These are phyloP conservation scores for Macrobrachium rosenbergii DNA, from an alignment of 1,140 invertebrate genomes.

Conservation along the genomic window DNA sequence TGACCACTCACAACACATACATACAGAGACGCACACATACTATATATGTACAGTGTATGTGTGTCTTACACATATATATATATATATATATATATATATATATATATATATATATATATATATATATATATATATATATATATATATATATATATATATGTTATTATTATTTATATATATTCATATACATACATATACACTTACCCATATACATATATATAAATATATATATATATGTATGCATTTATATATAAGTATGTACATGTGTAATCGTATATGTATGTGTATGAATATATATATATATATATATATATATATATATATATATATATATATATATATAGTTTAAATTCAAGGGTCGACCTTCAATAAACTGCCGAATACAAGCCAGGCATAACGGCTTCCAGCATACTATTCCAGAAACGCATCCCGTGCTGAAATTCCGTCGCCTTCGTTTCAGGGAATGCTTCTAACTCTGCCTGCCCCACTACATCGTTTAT, in stretches of 20 bases:
- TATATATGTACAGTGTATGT: not conserved
- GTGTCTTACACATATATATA: not conserved
- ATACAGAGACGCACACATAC: too few relatives aligned
- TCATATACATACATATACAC: not conserved
- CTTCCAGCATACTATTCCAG: too few relatives aligned
- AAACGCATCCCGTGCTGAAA: too few relatives aligned
- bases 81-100: constrained; percentile 22
- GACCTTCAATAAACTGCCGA: too few relatives aligned
- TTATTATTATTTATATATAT: not conserved
- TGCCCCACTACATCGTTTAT: too few relatives aligned
- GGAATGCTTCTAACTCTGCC: too few relatives aligned
- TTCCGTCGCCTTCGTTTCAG: too few relatives aligned
- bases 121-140: constrained; percentile 13
- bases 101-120: constrained; percentile 3
- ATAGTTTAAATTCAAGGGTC: too few relatives aligned
- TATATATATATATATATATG: constrained; percentile 2
- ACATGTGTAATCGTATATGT: not conserved
- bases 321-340: too few relatives aligned
- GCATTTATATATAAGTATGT: not conserved
- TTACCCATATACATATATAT: not conserved
- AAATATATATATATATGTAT: not conserved
- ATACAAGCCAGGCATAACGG: too few relatives aligned
- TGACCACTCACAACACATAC: too few relatives aligned
- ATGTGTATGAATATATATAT: not conserved
- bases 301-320: not conserved